phyloP scores from a whole-genome alignment of 2,113 vertebrate genomes.

The Scortum barcoo region DNA sequence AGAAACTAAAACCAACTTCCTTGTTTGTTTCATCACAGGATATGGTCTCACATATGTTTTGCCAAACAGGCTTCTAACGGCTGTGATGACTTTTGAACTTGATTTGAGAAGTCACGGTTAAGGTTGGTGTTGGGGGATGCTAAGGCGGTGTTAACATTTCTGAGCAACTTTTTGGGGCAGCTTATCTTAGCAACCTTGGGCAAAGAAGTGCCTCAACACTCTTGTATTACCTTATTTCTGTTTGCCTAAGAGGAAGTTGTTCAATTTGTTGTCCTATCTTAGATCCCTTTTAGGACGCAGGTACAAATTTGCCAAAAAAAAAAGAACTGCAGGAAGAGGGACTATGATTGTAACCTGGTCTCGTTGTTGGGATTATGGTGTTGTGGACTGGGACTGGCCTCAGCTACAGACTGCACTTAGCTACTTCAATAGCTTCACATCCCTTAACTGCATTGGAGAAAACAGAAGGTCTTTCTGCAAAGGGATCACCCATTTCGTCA shows the following conservation, averaged over 20 bases:
- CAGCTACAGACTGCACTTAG: constrained; percentile 69
- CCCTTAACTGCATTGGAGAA: constrained; percentile 73
- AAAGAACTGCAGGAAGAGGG: constrained; percentile 5
- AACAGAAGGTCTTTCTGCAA: constrained; percentile 58
- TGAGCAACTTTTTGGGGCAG: constrained; percentile 35
- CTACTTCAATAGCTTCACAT: constrained; percentile 75
- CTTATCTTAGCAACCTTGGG: constrained; percentile 35
- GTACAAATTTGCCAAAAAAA: constrained; percentile 46
- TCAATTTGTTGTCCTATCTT: constrained; percentile 2
- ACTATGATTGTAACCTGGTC: constrained; percentile 24
- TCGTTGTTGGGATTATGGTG: constrained; percentile 16
- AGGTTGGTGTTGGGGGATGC: background rate
- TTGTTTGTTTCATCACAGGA: constrained; percentile 22
- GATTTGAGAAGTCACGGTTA: background rate
- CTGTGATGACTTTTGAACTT: constrained; percentile 22
- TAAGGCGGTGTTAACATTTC: constrained; percentile 28
- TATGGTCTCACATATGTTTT: constrained; percentile 31
- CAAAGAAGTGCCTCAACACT: constrained; percentile 51
- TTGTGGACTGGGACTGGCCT: constrained; percentile 64
- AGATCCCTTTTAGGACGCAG: background rate
- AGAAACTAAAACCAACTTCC: constrained; percentile 33
- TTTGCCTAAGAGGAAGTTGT: constrained; percentile 1
- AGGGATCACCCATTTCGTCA: constrained; percentile 64
- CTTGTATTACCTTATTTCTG: constrained; percentile 23
- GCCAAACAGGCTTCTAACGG: constrained; percentile 41